Percentiles rank a stretch among this genome's conserved stretches.
Evolutionary conservation across 1,140 invertebrate species (phyloP).

Genomic region (Agrypnia vestita): DNA sequence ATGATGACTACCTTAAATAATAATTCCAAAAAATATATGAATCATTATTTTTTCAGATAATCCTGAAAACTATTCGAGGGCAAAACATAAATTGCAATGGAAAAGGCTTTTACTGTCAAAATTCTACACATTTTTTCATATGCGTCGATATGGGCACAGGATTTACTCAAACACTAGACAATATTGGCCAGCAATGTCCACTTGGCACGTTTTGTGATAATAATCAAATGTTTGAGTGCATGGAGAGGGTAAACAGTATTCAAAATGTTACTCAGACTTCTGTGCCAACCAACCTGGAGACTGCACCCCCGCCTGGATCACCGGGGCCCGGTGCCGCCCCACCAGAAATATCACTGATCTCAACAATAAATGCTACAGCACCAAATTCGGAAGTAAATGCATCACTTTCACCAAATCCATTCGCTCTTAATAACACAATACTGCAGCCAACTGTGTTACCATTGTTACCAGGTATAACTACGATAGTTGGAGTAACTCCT

Average conservation of each 20-base stretch:
- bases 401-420: too few species aligned
- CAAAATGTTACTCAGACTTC: not conserved
- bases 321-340: not conserved
- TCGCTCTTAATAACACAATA: too few species aligned
- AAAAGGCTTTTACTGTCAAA: constrained; percentile 68
- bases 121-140: constrained; percentile 70
- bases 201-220: constrained; percentile 9
- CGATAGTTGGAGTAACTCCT: too few species aligned
- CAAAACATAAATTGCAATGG: constrained; percentile 67
- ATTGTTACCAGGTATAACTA: too few species aligned
- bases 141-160: constrained; percentile 70
- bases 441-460: too few species aligned
- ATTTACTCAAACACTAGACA: constrained; percentile 65
- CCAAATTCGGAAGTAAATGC: not conserved
- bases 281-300: not conserved
- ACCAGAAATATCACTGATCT: not conserved
- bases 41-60: constrained; percentile 1
- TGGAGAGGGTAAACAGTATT: not conserved
- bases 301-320: not conserved
- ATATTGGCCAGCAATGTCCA: constrained; percentile 66
- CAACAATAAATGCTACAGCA: not conserved
- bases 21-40: too few species aligned
- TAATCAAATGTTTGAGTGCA: constrained; percentile 8
- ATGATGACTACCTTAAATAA: too few species aligned
- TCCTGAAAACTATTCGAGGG: not conserved